Evolutionary conservation across 2,888 invertebrate species (phyloP).

Genomic region (Xestia c-nigrum): DNA sequence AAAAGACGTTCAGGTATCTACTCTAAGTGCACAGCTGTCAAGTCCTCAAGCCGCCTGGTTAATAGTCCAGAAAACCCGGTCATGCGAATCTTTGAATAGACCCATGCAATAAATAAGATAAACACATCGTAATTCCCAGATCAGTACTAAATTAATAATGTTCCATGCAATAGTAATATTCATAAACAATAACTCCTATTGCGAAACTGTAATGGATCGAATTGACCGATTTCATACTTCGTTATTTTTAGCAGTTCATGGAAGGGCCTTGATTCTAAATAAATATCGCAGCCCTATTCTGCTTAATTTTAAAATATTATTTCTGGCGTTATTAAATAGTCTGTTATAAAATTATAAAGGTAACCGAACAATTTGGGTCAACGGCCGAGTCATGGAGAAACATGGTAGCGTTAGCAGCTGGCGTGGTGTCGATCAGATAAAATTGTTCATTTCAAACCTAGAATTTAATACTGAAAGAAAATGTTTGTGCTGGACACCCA

Average conservation of each 20-base stretch:
- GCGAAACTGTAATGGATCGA: slow-evolving; percentile 25
- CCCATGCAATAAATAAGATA: slow-evolving; percentile 28
- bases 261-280: slow-evolving; percentile 43
- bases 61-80: slow-evolving; percentile 82
- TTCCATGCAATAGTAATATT: slow-evolving; percentile 21
- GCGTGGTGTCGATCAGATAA: slow-evolving; percentile 62
- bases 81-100: slow-evolving; percentile 71
- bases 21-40: slow-evolving; percentile 69
- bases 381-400: slow-evolving; percentile 63
- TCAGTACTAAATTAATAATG: slow-evolving; percentile 26
- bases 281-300: slow-evolving; percentile 29
- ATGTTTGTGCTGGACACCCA: slow-evolving; percentile 7
- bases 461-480: slow-evolving; percentile 19
- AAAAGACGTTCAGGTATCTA: slow-evolving; percentile 72
- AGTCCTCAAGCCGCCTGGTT: slow-evolving; percentile 78
- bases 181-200: slow-evolving; percentile 19
- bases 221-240: slow-evolving; percentile 20
- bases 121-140: slow-evolving; percentile 23
- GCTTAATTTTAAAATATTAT: slow-evolving; percentile 42
- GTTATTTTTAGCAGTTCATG: slow-evolving; percentile 49
- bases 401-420: slow-evolving; percentile 50
- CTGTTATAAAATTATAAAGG: slow-evolving; percentile 52
- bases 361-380: slow-evolving; percentile 62
- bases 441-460: slow-evolving; percentile 49
- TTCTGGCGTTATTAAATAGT: slow-evolving; percentile 44